Base-by-base conservation (phyloP, 2,113 vertebrate genomes). In the Podarcis muralis region DNA sequence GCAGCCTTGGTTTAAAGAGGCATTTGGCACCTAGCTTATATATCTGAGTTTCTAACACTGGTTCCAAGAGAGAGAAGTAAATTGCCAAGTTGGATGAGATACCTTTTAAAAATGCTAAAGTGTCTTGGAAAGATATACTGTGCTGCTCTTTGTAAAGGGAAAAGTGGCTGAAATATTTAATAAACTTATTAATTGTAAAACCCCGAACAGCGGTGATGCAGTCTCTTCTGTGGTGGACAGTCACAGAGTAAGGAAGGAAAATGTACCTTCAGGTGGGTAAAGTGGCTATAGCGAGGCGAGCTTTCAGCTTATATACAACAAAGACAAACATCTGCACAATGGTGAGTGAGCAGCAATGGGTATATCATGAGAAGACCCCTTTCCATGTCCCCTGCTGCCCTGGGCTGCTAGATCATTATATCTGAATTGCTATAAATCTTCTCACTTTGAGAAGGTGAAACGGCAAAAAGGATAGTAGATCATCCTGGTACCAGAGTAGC, bases 401-500 rank as follows among this genome's bases (percentile, higher is more conserved):
- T 15, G 89, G 5, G 66, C 86, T 6, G 18, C 18, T 79, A 23
- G 9, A 77, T 53, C 13, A 9, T 86, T 78, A 69, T 86, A 72
- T 11, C 12, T 85, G 81, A 40, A 18, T 30, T 2, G 53, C 78
- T 75, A 43, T 93, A 84, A 59, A 27, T 84, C 85, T 74, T 94
- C 90, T 93, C 25, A 7, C 71, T 81, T 72, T 88, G 90, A 74
- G 91, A 85, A 95, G 85, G 48, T 93, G 84, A 93, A 90, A 89
- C 90, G 84, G 86, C 83, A 90, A 90, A 92, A 84, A 71, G 71
- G 37, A 2, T 43, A 62, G 27, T 91, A 93, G 92, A 86, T 93
- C 76, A 59, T 1, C 1, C 32, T 57, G 23, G 84, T 37, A 23
- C 3, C 2, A 0, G 62, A 85, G 80, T 82, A 65, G 77, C 85